Conservation (phyloP, 1,140 invertebrate species). For the Sarcophaga bullata region DNA sequence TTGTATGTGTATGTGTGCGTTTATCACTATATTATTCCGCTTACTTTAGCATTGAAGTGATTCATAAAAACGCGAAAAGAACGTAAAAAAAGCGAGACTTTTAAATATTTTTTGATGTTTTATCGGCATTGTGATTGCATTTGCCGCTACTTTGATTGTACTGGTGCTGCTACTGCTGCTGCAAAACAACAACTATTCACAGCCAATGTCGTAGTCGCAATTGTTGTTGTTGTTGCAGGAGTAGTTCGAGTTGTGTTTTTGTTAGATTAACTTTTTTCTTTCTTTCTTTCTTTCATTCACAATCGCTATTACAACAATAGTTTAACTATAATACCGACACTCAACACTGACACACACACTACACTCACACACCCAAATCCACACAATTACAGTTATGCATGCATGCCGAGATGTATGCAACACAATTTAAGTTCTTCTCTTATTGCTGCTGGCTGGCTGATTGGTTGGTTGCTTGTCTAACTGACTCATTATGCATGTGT, state of each 20-base stretch:
- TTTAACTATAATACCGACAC: too few relatives aligned
- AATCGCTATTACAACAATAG: too few relatives aligned
- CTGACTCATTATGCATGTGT: background rate
- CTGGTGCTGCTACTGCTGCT: too few relatives aligned
- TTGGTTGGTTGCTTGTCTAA: background rate
- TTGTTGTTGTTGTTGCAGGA: too few relatives aligned
- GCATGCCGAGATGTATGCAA: too few relatives aligned
- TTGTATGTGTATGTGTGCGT: too few relatives aligned
- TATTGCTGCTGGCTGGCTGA: background rate
- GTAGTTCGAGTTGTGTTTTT: too few relatives aligned
- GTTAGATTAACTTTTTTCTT: too few relatives aligned
- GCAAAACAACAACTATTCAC: background rate
- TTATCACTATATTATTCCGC: conserved; percentile 32
- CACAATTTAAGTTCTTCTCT: too few relatives aligned
- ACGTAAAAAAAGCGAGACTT: conserved; percentile 20
- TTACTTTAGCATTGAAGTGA: conserved; percentile 30
- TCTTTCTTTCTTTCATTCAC: too few relatives aligned
- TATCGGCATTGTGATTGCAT: conserved; percentile 10
- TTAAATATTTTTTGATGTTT: conserved; percentile 33
- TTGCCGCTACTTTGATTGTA: background rate
- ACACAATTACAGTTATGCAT: too few relatives aligned
- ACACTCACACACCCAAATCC: background rate
- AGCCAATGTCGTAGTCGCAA: background rate
- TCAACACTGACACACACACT: too few relatives aligned
- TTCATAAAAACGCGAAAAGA: conserved; percentile 19